Percentiles rank a stretch among this genome's conserved stretches.
phyloP scores from a whole-genome alignment of 2,113 vertebrate genomes.

The Ancistrus triradiatus region DNA sequence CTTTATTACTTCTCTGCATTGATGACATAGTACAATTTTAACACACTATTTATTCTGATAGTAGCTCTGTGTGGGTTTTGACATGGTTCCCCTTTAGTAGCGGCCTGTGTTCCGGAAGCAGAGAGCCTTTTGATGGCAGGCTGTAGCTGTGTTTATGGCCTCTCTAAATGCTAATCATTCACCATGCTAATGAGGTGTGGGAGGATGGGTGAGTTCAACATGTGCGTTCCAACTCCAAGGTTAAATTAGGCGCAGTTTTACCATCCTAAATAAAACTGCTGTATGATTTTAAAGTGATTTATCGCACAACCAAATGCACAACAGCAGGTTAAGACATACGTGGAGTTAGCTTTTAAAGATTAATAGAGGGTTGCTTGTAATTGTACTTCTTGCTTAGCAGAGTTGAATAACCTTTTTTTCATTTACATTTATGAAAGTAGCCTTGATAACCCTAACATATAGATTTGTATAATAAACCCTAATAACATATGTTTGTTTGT shows the following conservation, averaged over 20 bases:
- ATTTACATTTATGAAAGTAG: not conserved
- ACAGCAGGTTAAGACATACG: not conserved
- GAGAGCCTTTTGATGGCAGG: conserved; percentile 21
- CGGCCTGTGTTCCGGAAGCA: not conserved
- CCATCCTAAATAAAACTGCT: not conserved
- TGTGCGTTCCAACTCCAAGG: conserved; percentile 24
- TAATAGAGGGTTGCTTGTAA: no score
- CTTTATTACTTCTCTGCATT: no score
- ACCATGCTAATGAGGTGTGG: conserved; percentile 34
- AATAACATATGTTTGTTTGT: not conserved
- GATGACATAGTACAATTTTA: no score
- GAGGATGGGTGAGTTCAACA: conserved; percentile 20
- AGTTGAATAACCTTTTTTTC: not conserved
- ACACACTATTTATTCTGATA: no score
- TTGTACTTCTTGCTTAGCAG: not conserved
- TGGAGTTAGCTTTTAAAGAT: no score
- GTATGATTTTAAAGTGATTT: not conserved
- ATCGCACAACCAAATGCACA: not conserved
- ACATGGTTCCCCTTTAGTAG: not conserved
- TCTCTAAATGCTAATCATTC: conserved; percentile 29
- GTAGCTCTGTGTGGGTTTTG: not conserved
- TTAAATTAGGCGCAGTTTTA: conserved; percentile 11
- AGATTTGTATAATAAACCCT: not conserved
- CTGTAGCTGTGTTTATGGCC: conserved; percentile 23
- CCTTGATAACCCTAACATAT: not conserved